Conservation (phyloP, 2,888 invertebrate genomes). For the Cinara cedri region DNA sequence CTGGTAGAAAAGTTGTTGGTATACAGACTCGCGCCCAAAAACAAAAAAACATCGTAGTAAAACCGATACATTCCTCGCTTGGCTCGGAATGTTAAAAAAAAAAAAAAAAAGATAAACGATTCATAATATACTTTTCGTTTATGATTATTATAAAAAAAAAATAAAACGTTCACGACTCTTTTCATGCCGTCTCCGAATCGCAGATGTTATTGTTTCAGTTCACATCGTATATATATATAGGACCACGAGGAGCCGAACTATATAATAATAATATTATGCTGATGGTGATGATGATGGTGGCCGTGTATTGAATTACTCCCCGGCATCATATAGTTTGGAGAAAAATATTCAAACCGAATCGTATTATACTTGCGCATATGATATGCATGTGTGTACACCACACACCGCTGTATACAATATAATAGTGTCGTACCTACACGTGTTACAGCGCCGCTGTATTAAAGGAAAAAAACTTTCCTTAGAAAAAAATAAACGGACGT, state of each 20-base stretch:
- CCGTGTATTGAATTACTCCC: too few species aligned
- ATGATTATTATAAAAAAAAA: too few species aligned
- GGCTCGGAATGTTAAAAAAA: too few species aligned
- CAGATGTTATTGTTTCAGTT: constrained; percentile 27
- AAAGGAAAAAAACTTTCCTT: neutral
- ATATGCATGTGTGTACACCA: neutral
- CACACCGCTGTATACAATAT: neutral
- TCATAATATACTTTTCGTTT: too few species aligned
- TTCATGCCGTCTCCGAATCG: neutral
- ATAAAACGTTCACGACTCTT: neutral
- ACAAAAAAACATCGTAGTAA: too few species aligned
- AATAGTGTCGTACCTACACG: neutral
- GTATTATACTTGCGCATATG: neutral
- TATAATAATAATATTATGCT: neutral
- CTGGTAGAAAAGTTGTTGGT: too few species aligned
- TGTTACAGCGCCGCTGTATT: neutral
- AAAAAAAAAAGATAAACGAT: too few species aligned
- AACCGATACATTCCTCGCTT: too few species aligned
- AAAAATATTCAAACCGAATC: neutral
- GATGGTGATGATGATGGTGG: too few species aligned
- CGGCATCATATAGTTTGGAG: neutral
- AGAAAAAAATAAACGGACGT: neutral
- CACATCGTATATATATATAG: neutral
- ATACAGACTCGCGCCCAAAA: too few species aligned
- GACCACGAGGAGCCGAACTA: neutral